Base-by-base conservation (phyloP, 2,113 vertebrate species). In the Burhinus bistriatus region DNA sequence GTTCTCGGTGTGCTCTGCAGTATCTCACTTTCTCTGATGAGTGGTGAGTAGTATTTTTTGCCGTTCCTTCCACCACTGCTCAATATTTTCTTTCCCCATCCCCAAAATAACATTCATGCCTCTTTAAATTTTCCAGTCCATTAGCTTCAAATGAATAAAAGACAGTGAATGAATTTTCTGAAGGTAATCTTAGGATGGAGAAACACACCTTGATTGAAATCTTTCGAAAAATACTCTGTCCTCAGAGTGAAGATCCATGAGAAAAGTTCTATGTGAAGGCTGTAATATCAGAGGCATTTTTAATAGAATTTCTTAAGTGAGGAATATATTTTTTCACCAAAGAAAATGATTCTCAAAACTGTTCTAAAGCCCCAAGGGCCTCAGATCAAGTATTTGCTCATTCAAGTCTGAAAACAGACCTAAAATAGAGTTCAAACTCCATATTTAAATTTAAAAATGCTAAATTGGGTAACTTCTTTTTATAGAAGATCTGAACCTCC, bases 371-470 rank as follows among this genome's bases (percentile, higher is more conserved):
- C 29, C 55, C 21, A 78, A 32, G 52, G n/a, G 23, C 68, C 40
- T 89, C 9, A 4, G 42, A 81, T 95, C 68, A 93, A 87, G 23
- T 68, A 55, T 75, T 91, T 4, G 0, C 36, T 87, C 52, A 62
- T 78, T 81, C 34, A 66, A 66, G 59, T 64, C 69, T 89, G 76
- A 87, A 94, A 95, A 44, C 34, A 95, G 44, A 11, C 59, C 36
- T 93, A 79, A 95, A 90, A 93, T 76, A 91, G 40, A 64, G 32
- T 89, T 89, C 13, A 64, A 59, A 87, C 23, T 82, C 57, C 27
- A 18, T 81, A 78, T 95, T 93, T 97, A 86, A 89, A 90, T 94
- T 75, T 84, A 51, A 95, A 95, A 90, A 71, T 87, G 16, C 80
- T 88, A 93, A 94, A 90, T 61, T 29, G 42, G 44, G 69, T 70